phyloP scores from a whole-genome alignment of 2,888 invertebrate species.

The Hermaeophaga mercurialis region DNA sequence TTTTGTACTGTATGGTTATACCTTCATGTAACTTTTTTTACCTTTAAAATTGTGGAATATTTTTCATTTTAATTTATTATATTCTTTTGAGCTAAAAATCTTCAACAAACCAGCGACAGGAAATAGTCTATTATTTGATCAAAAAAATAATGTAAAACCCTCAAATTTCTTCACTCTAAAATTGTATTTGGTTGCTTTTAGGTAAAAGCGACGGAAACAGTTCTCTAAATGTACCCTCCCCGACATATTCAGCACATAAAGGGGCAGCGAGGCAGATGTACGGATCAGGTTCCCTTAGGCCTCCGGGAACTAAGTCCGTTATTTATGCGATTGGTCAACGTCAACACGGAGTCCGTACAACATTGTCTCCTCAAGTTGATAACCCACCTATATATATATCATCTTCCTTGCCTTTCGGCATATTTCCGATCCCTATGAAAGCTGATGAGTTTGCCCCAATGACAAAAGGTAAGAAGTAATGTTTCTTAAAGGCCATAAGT shows the following conservation, averaged over 20 bases:
- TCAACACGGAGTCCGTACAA: constrained; percentile 55
- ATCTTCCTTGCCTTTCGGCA: constrained; percentile 16
- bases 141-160: no score
- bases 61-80: no score
- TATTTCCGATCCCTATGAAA: constrained; percentile 22
- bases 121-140: no score
- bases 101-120: no score
- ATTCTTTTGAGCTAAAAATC: no score
- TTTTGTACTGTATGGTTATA: no score
- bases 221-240: constrained; percentile 19
- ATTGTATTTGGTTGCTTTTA: constrained; percentile 24
- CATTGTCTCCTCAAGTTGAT: constrained; percentile 51
- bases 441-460: constrained; percentile 21
- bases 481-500: no score
- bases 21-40: no score
- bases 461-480: constrained; percentile 11
- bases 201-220: constrained; percentile 26
- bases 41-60: no score
- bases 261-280: constrained; percentile 64
- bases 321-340: constrained; percentile 51
- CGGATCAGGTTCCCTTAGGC: constrained; percentile 62
- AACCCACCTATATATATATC: constrained; percentile 19
- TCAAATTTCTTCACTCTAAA: no score
- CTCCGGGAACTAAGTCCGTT: constrained; percentile 57
- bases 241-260: constrained; percentile 47